These are phyloP conservation scores for Gallinago paraguaiae DNA, from an alignment of 2,113 vertebrate genomes.

Conservation along the genomic window DNA sequence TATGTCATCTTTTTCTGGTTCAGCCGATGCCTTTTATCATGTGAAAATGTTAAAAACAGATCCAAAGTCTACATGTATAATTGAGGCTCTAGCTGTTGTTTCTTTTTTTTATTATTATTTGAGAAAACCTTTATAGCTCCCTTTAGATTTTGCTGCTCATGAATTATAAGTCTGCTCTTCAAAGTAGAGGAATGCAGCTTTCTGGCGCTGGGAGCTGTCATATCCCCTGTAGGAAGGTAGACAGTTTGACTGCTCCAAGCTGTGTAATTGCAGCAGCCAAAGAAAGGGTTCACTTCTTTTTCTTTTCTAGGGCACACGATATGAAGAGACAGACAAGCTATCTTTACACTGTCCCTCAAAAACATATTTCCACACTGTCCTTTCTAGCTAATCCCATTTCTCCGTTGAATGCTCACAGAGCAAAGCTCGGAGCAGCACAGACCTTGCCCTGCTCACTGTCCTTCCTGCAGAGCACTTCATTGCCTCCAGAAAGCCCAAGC, in stretches of 20 bases:
- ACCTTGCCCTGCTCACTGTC: neutral
- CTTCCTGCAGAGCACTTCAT: neutral
- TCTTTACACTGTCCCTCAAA: neutral
- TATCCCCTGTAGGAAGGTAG: slow-evolving; percentile 28
- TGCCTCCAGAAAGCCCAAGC: neutral
- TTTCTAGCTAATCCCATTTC: neutral
- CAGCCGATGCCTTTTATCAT: neutral
- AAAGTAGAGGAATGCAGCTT: neutral
- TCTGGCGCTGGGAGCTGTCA: neutral
- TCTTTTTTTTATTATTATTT: neutral
- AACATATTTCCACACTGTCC: neutral
- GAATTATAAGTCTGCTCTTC: slow-evolving; percentile 40
- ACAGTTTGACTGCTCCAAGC: slow-evolving; percentile 6
- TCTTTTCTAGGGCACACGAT: neutral
- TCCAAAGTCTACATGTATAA: neutral
- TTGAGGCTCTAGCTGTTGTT: neutral
- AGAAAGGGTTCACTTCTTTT: neutral
- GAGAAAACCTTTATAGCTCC: slow-evolving; percentile 16
- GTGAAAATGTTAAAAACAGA: slow-evolving; percentile 20
- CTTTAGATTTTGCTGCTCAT: slow-evolving; percentile 35
- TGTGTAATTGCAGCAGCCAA: slow-evolving; percentile 3
- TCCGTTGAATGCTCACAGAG: neutral
- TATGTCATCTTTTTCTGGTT: neutral
- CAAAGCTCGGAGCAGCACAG: neutral
- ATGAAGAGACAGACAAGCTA: neutral